Evolutionary conservation across 1,140 invertebrate species (phyloP).

Genomic region (Brachionus angularis): DNA sequence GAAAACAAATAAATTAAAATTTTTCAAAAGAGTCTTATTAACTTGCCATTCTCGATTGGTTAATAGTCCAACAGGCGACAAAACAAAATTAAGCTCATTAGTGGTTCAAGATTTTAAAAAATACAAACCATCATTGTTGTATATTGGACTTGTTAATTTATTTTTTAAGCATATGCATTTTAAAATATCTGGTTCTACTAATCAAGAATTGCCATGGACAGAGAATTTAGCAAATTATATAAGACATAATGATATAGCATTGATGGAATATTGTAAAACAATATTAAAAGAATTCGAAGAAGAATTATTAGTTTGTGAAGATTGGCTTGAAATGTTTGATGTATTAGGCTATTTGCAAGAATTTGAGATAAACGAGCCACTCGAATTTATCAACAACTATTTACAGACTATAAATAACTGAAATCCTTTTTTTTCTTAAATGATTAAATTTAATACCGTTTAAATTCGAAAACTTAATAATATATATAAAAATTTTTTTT

Average conservation of each 20-base stretch:
- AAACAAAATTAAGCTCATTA: slow-evolving; percentile 56
- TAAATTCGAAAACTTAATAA: background rate
- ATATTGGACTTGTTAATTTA: slow-evolving; percentile 74
- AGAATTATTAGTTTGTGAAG: slow-evolving; percentile 80
- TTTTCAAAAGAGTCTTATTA: slow-evolving; percentile 73
- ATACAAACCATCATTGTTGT: slow-evolving; percentile 79
- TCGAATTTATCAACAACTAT: background rate
- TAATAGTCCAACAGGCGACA: slow-evolving; percentile 48
- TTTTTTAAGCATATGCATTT: slow-evolving; percentile 66
- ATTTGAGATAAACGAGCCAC: background rate
- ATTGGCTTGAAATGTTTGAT: slow-evolving; percentile 84
- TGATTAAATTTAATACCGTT: background rate
- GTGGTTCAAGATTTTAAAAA: slow-evolving; percentile 68
- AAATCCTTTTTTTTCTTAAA: no score
- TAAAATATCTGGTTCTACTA: slow-evolving; percentile 3
- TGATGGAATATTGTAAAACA: slow-evolving; percentile 79
- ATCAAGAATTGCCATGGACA: slow-evolving; percentile 64
- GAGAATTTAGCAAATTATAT: slow-evolving; percentile 83
- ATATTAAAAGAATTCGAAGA: slow-evolving; percentile 73
- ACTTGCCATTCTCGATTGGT: slow-evolving; percentile 69
- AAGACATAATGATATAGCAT: slow-evolving; percentile 80
- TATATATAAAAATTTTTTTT: slow-evolving; percentile 1
- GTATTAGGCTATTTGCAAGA: slow-evolving; percentile 59
- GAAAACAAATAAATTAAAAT: slow-evolving; percentile 65
- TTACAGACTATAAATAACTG: slow-evolving; percentile 28